Percentiles rank a stretch among this genome's conserved stretches.
Evolutionary conservation across 2,888 invertebrate genomes (phyloP).

Genomic region (Synanthedon andrenaeformis): DNA sequence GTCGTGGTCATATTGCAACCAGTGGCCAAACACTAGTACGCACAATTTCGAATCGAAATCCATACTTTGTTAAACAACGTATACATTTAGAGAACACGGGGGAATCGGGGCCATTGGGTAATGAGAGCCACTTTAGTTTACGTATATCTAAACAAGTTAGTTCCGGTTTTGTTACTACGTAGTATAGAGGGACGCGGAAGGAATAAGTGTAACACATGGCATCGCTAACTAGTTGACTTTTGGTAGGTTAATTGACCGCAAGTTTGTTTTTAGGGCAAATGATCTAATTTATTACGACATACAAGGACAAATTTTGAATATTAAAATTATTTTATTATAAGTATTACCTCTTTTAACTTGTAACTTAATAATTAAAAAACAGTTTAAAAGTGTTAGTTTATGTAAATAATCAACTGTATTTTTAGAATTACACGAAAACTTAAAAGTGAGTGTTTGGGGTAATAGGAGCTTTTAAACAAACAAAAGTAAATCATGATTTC

Average conservation of each 20-base stretch:
- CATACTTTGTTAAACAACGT: no score
- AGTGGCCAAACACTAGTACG: no score
- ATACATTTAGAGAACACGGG: no score
- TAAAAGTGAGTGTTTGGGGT: background rate
- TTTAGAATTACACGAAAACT: background rate
- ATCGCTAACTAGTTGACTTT: background rate
- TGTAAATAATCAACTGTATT: background rate
- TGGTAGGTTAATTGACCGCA: background rate
- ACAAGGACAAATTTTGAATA: background rate
- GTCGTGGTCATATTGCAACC: no score
- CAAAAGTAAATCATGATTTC: background rate
- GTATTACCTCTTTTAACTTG: background rate
- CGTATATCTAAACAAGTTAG: no score
- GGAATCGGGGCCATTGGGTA: no score
- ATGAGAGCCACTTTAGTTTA: no score
- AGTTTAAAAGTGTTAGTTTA: background rate
- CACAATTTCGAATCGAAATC: no score
- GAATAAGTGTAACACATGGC: background rate
- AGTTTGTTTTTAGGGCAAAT: background rate
- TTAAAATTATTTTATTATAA: background rate
- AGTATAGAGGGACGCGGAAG: background rate
- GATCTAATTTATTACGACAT: background rate
- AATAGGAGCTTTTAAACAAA: background rate
- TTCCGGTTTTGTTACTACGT: no score
- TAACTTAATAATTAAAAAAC: background rate